Percentiles rank a stretch among this genome's conserved stretches.
phyloP scores from a whole-genome alignment of 2,888 invertebrate species.

The Synergus itoensis region DNA sequence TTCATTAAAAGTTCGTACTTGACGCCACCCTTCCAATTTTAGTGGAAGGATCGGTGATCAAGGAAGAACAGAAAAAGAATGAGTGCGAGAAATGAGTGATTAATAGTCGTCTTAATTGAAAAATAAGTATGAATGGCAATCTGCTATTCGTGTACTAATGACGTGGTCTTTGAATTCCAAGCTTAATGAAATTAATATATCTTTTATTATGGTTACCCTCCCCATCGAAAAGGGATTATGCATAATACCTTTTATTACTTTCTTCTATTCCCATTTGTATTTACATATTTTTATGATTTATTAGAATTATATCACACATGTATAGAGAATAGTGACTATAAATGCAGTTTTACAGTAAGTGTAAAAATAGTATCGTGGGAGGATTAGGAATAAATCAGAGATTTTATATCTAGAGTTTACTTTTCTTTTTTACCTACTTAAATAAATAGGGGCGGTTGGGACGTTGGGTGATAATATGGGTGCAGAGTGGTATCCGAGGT shows the following conservation, averaged over 20 bases:
- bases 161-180: conserved; percentile 45
- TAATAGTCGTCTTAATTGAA: conserved; percentile 64
- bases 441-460: conserved; percentile 4
- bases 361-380: not conserved
- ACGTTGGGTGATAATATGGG: not conserved
- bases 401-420: not conserved
- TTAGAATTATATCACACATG: not conserved
- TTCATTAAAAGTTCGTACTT: conserved; percentile 60
- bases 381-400: not conserved
- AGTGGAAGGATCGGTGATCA: conserved; percentile 32
- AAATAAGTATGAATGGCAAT: conserved; percentile 59
- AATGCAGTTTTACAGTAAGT: not conserved
- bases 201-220: not conserved
- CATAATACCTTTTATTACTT: not conserved
- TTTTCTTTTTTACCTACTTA: not conserved
- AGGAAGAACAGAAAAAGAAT: conserved; percentile 38
- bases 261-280: not conserved
- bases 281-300: not conserved
- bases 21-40: conserved; percentile 46
- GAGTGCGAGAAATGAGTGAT: conserved; percentile 55
- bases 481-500: not conserved
- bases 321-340: not conserved
- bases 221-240: not conserved
- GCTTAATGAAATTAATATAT: conserved; percentile 31
- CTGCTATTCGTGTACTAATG: conserved; percentile 55